Percentiles rank a stretch among this genome's conserved stretches.
Evolutionary conservation across 2,888 invertebrate species (phyloP).

Genomic region (Scelioninae gen. 1): DNA sequence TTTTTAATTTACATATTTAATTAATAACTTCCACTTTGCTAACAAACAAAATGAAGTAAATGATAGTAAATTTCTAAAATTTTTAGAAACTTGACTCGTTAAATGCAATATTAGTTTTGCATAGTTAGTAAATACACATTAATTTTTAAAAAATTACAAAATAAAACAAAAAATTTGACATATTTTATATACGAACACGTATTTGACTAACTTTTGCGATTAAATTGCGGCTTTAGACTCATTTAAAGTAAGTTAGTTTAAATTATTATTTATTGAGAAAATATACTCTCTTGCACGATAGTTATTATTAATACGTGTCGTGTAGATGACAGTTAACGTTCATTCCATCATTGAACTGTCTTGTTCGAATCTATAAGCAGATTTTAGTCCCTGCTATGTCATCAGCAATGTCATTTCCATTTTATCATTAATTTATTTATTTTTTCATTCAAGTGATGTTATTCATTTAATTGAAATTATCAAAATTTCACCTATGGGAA

Average conservation of each 20-base stretch:
- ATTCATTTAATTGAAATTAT: neutral
- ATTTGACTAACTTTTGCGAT: conserved; percentile 1
- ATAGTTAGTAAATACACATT: no score
- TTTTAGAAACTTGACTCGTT: neutral
- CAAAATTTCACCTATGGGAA: neutral
- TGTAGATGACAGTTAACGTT: neutral
- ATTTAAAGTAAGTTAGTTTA: neutral
- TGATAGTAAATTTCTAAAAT: neutral
- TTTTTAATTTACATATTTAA: no score
- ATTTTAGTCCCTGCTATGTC: neutral
- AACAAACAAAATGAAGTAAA: neutral
- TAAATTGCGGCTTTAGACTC: neutral
- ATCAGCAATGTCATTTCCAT: neutral
- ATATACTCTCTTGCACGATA: neutral
- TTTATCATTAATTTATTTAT: neutral
- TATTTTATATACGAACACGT: neutral
- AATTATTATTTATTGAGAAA: neutral
- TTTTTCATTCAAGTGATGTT: neutral
- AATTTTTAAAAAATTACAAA: neutral
- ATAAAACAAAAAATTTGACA: neutral
- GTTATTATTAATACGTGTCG: neutral
- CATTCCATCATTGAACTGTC: neutral
- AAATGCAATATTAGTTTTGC: neutral
- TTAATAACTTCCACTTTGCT: neutral
- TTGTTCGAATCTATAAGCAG: neutral